Percentiles rank a stretch among this genome's conserved stretches.
phyloP scores from a whole-genome alignment of 2,888 invertebrate genomes.

The Netelia virgata region DNA sequence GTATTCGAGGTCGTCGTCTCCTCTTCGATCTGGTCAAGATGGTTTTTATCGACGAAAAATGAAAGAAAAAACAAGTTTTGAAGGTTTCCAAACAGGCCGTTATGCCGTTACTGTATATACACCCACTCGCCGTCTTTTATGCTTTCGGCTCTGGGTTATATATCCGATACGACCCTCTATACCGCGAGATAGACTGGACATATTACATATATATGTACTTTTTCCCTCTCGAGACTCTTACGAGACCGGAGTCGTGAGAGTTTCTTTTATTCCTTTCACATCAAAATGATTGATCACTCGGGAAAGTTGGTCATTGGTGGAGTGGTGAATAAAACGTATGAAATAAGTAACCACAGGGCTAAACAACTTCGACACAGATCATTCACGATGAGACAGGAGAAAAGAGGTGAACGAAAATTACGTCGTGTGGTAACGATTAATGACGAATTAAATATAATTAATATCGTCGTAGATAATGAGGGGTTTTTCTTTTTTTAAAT shows the following conservation, averaged over 20 bases:
- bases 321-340: background rate
- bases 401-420: too few species aligned
- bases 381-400: background rate
- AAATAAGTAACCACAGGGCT: background rate
- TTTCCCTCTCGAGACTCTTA: slow-evolving; percentile 20
- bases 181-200: slow-evolving; percentile 10
- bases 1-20: slow-evolving; percentile 36
- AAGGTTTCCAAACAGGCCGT: slow-evolving; percentile 7
- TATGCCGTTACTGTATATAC: slow-evolving; percentile 1
- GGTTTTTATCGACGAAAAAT: slow-evolving; percentile 34
- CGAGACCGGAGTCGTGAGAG: slow-evolving; percentile 4
- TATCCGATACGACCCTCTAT: slow-evolving; percentile 32
- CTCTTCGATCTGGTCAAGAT: slow-evolving; percentile 38
- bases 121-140: slow-evolving; percentile 30
- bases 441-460: background rate
- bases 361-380: background rate
- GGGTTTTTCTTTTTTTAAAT: too few species aligned
- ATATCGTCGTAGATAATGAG: too few species aligned
- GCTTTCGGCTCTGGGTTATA: background rate
- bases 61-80: slow-evolving; percentile 26
- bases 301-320: slow-evolving; percentile 1
- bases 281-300: slow-evolving; percentile 15
- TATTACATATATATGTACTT: background rate
- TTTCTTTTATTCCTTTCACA: background rate
- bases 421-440: background rate